These are phyloP conservation scores for Diplodus sargus DNA, from an alignment of 2,797 vertebrate genomes.

Conservation along the genomic window DNA sequence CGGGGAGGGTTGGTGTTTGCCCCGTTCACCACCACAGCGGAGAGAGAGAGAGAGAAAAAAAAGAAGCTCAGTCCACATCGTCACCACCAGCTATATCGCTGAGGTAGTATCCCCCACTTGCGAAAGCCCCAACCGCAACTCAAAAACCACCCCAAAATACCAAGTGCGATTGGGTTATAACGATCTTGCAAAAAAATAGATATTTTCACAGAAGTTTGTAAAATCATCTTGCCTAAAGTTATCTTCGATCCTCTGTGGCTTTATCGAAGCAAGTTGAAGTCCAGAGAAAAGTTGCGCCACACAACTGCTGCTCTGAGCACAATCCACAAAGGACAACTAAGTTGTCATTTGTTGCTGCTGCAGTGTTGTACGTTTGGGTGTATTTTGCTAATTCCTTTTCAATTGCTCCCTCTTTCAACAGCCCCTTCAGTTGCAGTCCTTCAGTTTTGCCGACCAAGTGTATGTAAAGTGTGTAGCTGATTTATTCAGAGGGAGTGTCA, in stretches of 20 bases:
- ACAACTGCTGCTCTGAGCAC: constrained; percentile 80
- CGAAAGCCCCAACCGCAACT: constrained; percentile 87
- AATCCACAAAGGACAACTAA: constrained; percentile 78
- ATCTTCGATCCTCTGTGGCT: constrained; percentile 78
- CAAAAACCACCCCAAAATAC: constrained; percentile 73
- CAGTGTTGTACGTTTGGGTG: constrained; percentile 71
- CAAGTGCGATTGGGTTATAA: constrained; percentile 85
- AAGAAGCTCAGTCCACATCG: constrained; percentile 88
- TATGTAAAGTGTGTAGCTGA: constrained; percentile 47
- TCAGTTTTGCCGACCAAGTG: constrained; percentile 75
- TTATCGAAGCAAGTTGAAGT: constrained; percentile 81
- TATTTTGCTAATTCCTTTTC: constrained; percentile 70
- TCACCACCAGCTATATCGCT: constrained; percentile 89
- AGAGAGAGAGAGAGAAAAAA: constrained; percentile 5
- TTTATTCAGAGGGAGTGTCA: constrained; percentile 58
- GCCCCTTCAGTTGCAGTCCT: constrained; percentile 80
- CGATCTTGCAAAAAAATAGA: constrained; percentile 81
- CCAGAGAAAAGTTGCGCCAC: constrained; percentile 82
- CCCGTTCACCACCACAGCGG: constrained; percentile 84
- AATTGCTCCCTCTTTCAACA: constrained; percentile 71
- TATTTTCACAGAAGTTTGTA: constrained; percentile 83
- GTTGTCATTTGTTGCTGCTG: constrained; percentile 68
- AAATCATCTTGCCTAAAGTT: constrained; percentile 78
- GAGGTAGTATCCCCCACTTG: constrained; percentile 90
- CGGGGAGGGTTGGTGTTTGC: constrained; percentile 78